Evolutionary conservation across 2,888 invertebrate species (phyloP).

Genomic region (Ganaspis brasiliensis): DNA sequence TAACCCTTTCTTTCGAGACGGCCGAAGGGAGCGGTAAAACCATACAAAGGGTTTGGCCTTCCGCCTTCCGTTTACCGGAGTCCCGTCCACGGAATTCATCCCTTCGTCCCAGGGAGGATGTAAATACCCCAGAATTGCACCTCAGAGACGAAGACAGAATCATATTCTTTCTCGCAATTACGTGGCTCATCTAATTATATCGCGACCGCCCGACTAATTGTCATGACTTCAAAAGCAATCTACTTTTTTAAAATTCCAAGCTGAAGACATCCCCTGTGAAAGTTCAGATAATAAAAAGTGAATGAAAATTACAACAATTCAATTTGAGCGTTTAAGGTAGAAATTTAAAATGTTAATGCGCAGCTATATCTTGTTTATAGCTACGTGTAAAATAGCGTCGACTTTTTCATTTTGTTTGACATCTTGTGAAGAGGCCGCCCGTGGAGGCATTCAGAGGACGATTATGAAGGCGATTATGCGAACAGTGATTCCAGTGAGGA

Average conservation of each 20-base stretch:
- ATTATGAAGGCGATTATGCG: constrained; percentile 41
- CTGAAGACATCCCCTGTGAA: no score
- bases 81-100: constrained; percentile 54
- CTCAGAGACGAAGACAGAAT: constrained; percentile 74
- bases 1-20: constrained; percentile 80
- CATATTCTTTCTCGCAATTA: constrained; percentile 72
- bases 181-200: constrained; percentile 79
- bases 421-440: constrained; percentile 15
- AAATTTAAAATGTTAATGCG: no score
- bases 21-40: constrained; percentile 73
- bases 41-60: constrained; percentile 31
- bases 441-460: constrained; percentile 30
- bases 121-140: constrained; percentile 79
- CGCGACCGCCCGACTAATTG: constrained; percentile 69
- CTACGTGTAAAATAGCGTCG: not conserved
- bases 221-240: constrained; percentile 49
- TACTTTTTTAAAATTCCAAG: not conserved
- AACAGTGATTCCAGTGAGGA: constrained; percentile 20
- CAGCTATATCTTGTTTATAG: constrained; percentile 1
- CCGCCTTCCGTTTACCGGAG: constrained; percentile 50
- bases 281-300: no score
- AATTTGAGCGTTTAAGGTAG: no score
- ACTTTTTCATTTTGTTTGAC: constrained; percentile 30
- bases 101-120: constrained; percentile 76
- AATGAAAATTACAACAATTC: no score